Conservation (phyloP, 92 coral and sea anemone species). For the Meandrina meandrites region DNA sequence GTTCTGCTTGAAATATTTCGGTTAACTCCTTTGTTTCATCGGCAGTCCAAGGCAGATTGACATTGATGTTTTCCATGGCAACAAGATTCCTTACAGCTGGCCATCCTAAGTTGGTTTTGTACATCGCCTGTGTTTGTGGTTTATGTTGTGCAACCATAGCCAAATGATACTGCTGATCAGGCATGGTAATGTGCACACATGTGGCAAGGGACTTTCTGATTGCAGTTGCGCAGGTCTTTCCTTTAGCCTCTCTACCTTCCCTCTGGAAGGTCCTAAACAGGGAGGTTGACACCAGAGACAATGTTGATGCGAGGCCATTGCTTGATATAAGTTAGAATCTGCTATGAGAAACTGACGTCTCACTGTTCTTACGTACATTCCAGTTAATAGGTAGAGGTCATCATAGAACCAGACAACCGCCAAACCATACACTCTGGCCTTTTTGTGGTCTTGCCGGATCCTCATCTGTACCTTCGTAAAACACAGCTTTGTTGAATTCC, state of each 20-base stretch:
- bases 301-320: slow-evolving; percentile 53
- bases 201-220: slow-evolving; percentile 59
- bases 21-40: too few relatives aligned
- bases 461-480: slow-evolving; percentile 46
- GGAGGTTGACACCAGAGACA: slow-evolving; percentile 58
- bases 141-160: too few relatives aligned
- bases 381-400: slow-evolving; percentile 36
- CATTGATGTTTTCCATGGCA: too few relatives aligned
- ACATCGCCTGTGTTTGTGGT: too few relatives aligned
- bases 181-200: slow-evolving; percentile 53
- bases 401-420: slow-evolving; percentile 59
- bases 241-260: slow-evolving; percentile 43
- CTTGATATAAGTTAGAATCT: slow-evolving; percentile 43
- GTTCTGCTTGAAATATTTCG: too few relatives aligned
- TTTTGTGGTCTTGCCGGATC: slow-evolving; percentile 56
- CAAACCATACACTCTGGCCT: slow-evolving; percentile 47
- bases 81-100: too few relatives aligned
- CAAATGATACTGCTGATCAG: too few relatives aligned
- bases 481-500: slow-evolving; percentile 20
- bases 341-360: slow-evolving; percentile 33
- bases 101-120: too few relatives aligned
- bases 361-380: slow-evolving; percentile 47
- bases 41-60: too few relatives aligned
- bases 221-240: slow-evolving; percentile 43
- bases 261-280: slow-evolving; percentile 55